Evolutionary conservation across 1,140 invertebrate species (phyloP).

Genomic region (Trichonephila clavipes): DNA sequence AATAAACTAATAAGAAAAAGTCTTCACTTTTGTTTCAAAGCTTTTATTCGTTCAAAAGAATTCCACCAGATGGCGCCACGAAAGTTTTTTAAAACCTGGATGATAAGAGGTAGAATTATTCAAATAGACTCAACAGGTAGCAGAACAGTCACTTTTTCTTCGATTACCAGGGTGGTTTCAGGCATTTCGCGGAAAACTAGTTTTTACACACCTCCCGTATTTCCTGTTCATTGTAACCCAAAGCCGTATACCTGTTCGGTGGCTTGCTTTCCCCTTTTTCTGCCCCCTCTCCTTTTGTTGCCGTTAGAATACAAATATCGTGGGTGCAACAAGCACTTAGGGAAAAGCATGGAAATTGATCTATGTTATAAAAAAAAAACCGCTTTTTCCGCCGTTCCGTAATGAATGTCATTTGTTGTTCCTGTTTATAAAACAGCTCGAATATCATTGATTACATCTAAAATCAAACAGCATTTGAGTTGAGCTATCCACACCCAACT

Average conservation of each 20-base stretch:
- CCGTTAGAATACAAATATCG: slow-evolving; percentile 45
- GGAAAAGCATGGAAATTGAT: background rate
- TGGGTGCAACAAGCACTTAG: background rate
- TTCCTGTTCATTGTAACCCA: slow-evolving; percentile 72
- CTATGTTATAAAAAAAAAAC: background rate
- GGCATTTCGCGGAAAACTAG: slow-evolving; percentile 60
- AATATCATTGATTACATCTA: background rate
- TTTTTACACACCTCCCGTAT: slow-evolving; percentile 70
- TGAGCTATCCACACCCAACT: too few species aligned
- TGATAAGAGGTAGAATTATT: background rate
- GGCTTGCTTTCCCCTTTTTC: slow-evolving; percentile 9
- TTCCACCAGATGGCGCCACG: background rate
- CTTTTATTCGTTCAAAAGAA: background rate
- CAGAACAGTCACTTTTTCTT: slow-evolving; percentile 14
- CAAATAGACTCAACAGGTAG: background rate
- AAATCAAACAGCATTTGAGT: too few species aligned
- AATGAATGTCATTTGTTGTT: background rate
- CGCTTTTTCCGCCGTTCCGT: background rate
- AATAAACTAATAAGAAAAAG: too few species aligned
- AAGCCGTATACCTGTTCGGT: slow-evolving; percentile 45
- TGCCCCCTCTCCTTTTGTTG: slow-evolving; percentile 1
- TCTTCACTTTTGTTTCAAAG: too few species aligned
- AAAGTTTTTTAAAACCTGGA: background rate
- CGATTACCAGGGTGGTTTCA: slow-evolving; percentile 51
- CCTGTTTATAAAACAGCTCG: background rate